Evolutionary conservation across 2,113 vertebrate genomes (phyloP).

Genomic region (Amblyopsis rosae): DNA sequence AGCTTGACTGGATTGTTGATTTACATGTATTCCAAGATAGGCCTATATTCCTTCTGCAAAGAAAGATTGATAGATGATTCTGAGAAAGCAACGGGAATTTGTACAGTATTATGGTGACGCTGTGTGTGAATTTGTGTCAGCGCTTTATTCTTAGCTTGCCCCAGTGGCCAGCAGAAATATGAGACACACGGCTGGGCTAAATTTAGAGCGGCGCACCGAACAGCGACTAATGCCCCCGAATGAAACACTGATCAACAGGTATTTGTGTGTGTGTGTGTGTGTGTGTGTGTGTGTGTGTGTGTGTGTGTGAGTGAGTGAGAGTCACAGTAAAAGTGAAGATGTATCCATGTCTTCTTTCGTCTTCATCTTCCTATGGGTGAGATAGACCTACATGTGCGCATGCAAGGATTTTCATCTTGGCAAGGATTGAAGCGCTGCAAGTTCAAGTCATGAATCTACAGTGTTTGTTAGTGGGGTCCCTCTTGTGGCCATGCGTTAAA

Average conservation of each 20-base stretch:
- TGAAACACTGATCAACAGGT: conserved; percentile 36
- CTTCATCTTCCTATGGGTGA: too few relatives aligned
- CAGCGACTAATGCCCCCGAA: conserved; percentile 21
- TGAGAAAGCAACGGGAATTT: not conserved
- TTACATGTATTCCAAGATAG: not conserved
- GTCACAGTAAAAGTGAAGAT: too few relatives aligned
- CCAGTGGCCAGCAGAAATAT: conserved; percentile 62
- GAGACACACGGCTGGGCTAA: conserved; percentile 56
- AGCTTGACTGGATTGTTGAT: not conserved
- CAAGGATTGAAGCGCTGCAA: not conserved
- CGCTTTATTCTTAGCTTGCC: conserved; percentile 62
- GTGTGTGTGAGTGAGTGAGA: not conserved
- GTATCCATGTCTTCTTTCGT: too few relatives aligned
- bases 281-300: conserved; percentile 3
- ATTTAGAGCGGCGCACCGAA: conserved; percentile 57
- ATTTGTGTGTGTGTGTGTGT: conserved; percentile 2
- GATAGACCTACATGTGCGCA: too few relatives aligned
- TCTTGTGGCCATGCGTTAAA: not conserved
- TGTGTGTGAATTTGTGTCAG: conserved; percentile 60
- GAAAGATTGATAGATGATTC: not conserved
- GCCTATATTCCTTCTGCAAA: conserved; percentile 1
- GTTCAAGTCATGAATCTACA: not conserved
- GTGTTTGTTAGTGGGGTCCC: not conserved
- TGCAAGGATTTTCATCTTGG: too few relatives aligned
- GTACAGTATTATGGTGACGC: not conserved